Conservation (phyloP, 2,797 vertebrate genomes). For the Huso huso region DNA sequence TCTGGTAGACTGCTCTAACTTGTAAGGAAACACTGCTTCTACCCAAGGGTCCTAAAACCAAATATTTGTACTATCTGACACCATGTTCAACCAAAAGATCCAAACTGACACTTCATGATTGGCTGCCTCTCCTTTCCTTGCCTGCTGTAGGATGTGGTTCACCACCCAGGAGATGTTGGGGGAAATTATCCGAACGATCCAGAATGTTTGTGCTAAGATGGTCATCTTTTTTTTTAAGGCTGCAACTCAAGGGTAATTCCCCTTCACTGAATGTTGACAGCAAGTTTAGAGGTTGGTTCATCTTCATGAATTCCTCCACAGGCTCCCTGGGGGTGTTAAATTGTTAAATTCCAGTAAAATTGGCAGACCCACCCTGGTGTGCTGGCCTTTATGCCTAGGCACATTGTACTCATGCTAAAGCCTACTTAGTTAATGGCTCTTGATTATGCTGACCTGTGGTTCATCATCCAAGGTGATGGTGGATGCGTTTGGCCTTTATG, state of each 20-base stretch:
- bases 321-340: slow-evolving; percentile 38
- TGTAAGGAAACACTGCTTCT: slow-evolving; percentile 5
- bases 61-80: slow-evolving; percentile 55
- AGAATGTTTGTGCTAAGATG: slow-evolving; percentile 17
- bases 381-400: slow-evolving; percentile 55
- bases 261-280: too few species aligned
- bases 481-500: slow-evolving; percentile 20
- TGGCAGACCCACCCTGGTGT: slow-evolving; percentile 49
- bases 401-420: slow-evolving; percentile 37
- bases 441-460: slow-evolving; percentile 60
- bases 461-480: slow-evolving; percentile 41
- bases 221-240: slow-evolving; percentile 26
- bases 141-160: slow-evolving; percentile 9
- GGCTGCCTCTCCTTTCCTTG: slow-evolving; percentile 37
- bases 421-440: slow-evolving; percentile 58
- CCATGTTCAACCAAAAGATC: slow-evolving; percentile 53
- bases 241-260: background rate
- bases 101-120: slow-evolving; percentile 56
- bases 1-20: slow-evolving; percentile 6
- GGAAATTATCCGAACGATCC: slow-evolving; percentile 20
- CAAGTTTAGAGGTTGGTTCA: too few species aligned
- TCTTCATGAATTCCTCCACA: too few species aligned
- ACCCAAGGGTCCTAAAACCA: slow-evolving; percentile 49
- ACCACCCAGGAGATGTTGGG: slow-evolving; percentile 19
- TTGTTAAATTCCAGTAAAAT: slow-evolving; percentile 55